Evolutionary conservation across 1,140 invertebrate species (phyloP), one percentile per base, ranked within the genome.

Genomic region (Achatina immaculata): DNA sequence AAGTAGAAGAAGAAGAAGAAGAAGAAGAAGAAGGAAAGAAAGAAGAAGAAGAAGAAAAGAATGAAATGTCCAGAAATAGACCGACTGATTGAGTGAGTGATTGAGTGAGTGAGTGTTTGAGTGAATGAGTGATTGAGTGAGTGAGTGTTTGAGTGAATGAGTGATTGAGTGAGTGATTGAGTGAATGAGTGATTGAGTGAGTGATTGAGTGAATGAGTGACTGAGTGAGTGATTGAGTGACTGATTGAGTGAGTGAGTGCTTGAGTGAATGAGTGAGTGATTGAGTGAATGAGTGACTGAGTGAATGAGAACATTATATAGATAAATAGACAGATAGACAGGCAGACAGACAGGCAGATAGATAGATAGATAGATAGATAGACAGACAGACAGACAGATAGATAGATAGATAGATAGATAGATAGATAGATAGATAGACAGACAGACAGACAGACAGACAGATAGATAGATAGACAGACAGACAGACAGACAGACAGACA

Each of bases 11-110:
- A 58, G 76, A 65, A 65, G 21, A 65, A 78, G 34, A 65, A n/a
- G 38, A 78, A 65, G 11, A 48, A 51, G 45, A 45, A 76, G 42
- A 72, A 76, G n/a, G 31, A 21, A 31, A 69, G 31, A 16, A 69
- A 69, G 34, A 28, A 69, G 66, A 69, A 28, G 34, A 69, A 69
- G 66, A 69, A 76, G 43, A 28, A 55, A 3, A 38, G 31, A 55
- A 43, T 7, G 19, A n/a, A 51, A 55, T 16, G 43, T 51, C 21
- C 45, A 55, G n/a, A n/a, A n/a, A n/a, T n/a, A n/a, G n/a, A n/a
- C n/a, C n/a, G n/a, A n/a, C n/a, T n/a, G n/a, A n/a, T n/a, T n/a
- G n/a, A n/a, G n/a, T n/a, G n/a, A n/a, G n/a, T n/a, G n/a, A n/a
- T n/a, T n/a, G n/a, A 36, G 34, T 58, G 11, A 55, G 34, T 31